Evolutionary conservation across 2,888 invertebrate genomes (phyloP), one percentile per base, ranked within the genome.

Genomic region (Thymelicus sylvestris): DNA sequence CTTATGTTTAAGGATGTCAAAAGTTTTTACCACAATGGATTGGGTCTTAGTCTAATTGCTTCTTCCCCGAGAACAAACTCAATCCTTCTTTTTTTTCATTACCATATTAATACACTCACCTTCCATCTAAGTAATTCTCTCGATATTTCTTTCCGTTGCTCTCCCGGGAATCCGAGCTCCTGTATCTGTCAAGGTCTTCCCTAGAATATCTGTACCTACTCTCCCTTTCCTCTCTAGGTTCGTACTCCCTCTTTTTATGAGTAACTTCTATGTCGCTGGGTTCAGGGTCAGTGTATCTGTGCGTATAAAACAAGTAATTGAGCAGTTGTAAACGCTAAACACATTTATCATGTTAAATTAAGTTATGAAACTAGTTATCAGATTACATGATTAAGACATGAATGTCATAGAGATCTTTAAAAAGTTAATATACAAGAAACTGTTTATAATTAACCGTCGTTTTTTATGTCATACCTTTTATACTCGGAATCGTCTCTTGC

Each of bases 241-340:
- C 86, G 74, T 90, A 89, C 66, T 89, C 88, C 41, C 85, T 79
- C 77, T 89, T 92, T 73, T 82, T 88, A 57, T 57, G 57, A 57
- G 57, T n/a, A 6, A 88, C 84, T 64, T 81, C 81, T 59, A 92
- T 89, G 39, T 93, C 93, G 74, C 91, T 92, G 8, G 93, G 93
- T 81, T 93, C 93, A 38, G 93, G 93, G 73, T 93, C 93, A 52
- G 92, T 92, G 79, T 87, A 93, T 77, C 93, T 92, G 74, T 0
- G 41, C 19, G n/a, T 8, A n/a, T 7, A 44, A 12, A 52, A 52
- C 24, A 31, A 31, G 3, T 31, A 31, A 31, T 31, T 31, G 31
- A 31, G 31, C 5, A 31, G 31, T 31, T 31, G 3, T 31, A 31
- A 19, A 31, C 31, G 31, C 31, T 31, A 31, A 31, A 31, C 31